These are phyloP conservation scores for Anhinga anhinga DNA, from an alignment of 2,113 vertebrate genomes.

Conservation along the genomic window DNA sequence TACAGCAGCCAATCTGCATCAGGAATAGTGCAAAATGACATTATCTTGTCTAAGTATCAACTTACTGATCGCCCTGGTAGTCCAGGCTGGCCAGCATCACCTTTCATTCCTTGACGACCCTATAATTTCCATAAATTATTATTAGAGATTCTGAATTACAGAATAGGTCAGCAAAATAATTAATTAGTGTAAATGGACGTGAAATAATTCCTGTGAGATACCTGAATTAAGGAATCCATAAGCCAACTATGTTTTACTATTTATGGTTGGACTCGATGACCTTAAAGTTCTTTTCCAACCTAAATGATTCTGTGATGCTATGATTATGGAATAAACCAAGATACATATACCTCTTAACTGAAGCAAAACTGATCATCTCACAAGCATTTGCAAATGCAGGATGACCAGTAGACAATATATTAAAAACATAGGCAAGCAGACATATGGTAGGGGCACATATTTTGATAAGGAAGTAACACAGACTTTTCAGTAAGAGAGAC, in stretches of 20 bases:
- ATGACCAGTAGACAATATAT: neutral
- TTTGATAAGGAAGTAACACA: neutral
- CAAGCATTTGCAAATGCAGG: neutral
- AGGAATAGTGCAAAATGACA: neutral
- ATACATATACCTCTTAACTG: neutral
- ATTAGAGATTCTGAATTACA: neutral
- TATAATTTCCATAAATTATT: slow-evolving; percentile 48
- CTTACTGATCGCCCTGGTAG: slow-evolving; percentile 84
- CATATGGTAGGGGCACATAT: neutral
- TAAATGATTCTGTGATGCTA: neutral
- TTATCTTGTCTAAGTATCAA: neutral
- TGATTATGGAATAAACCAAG: neutral
- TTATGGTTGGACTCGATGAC: neutral
- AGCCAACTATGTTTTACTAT: neutral
- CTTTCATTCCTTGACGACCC: slow-evolving; percentile 94
- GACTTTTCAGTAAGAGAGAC: neutral
- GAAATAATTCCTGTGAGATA: neutral
- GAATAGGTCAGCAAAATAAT: neutral
- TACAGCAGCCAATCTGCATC: neutral
- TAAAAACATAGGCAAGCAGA: neutral
- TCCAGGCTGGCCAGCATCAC: slow-evolving; percentile 90
- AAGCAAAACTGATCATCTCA: neutral
- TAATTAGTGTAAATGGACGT: neutral
- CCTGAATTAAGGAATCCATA: neutral
- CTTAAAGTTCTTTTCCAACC: neutral